Evolutionary conservation across 2,888 invertebrate genomes (phyloP).

Genomic region (Conus canariensis): DNA sequence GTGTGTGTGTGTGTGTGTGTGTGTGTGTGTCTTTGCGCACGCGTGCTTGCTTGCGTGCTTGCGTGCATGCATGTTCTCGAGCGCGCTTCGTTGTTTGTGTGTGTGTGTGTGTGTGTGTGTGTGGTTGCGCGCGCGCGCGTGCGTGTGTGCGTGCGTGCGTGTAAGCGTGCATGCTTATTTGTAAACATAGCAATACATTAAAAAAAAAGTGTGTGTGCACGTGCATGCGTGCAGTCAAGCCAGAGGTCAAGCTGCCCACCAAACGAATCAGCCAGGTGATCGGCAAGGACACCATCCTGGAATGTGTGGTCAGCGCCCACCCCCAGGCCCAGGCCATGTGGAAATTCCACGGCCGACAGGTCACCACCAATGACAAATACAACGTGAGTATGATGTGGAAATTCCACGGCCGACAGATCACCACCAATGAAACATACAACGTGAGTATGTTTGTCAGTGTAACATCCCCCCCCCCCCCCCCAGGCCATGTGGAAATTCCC

Average conservation of each 20-base stretch:
- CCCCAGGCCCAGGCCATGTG: slow-evolving; percentile 68
- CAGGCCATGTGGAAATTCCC: slow-evolving; percentile 65
- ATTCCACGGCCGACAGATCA: slow-evolving; percentile 57
- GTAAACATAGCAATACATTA: slow-evolving; percentile 48
- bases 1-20: too few relatives aligned
- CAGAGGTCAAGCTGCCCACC: slow-evolving; percentile 66
- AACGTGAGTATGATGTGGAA: slow-evolving; percentile 63
- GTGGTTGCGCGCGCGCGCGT: neutral
- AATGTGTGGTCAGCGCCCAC: slow-evolving; percentile 70
- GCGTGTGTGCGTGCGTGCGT: neutral
- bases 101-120: neutral
- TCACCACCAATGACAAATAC: slow-evolving; percentile 57
- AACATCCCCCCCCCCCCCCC: slow-evolving; percentile 62
- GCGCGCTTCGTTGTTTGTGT: too few relatives aligned
- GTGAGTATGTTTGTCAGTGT: slow-evolving; percentile 42
- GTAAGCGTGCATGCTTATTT: neutral
- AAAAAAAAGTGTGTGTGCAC: neutral
- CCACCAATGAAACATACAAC: slow-evolving; percentile 54
- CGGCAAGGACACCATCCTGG: slow-evolving; percentile 71
- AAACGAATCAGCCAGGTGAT: slow-evolving; percentile 66
- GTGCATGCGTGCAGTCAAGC: slow-evolving; percentile 59
- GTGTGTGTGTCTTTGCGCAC: neutral
- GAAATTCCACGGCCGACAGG: slow-evolving; percentile 59
- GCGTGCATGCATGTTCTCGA: neutral
- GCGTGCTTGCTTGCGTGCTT: neutral